phyloP scores from a whole-genome alignment of 1,140 invertebrate species.

The Tachypleus tridentatus region DNA sequence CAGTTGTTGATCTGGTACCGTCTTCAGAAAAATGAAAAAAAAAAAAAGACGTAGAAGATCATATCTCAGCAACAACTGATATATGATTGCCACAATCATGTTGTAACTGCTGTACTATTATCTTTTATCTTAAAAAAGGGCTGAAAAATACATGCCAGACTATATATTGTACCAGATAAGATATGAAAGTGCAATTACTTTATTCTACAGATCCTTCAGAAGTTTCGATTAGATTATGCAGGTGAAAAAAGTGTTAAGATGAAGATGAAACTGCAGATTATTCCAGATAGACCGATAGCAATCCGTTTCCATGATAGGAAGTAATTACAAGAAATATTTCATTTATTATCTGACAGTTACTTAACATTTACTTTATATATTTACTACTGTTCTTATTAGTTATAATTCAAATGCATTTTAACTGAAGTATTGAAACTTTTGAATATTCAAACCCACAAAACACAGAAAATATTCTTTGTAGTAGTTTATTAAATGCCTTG shows the following conservation, averaged over 20 bases:
- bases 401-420: no score
- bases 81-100: background rate
- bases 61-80: background rate
- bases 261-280: conserved; percentile 7
- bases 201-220: conserved; percentile 15
- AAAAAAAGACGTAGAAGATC: background rate
- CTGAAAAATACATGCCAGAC: background rate
- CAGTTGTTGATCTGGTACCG: no score
- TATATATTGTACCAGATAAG: background rate
- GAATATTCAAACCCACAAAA: no score
- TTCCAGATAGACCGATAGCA: conserved; percentile 14
- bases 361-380: no score
- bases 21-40: no score
- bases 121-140: background rate
- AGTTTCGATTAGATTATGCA: conserved; percentile 10
- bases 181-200: background rate
- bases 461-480: no score
- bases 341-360: background rate
- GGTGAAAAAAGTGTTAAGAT: conserved; percentile 5
- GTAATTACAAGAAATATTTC: background rate
- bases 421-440: no score
- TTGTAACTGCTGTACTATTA: background rate
- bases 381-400: no score
- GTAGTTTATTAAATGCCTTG: no score
- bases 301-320: conserved; percentile 9